Evolutionary conservation across 2,113 vertebrate genomes (phyloP), one percentile per base, ranked within the genome.

Genomic region (Cyanoramphus novaezelandiae): DNA sequence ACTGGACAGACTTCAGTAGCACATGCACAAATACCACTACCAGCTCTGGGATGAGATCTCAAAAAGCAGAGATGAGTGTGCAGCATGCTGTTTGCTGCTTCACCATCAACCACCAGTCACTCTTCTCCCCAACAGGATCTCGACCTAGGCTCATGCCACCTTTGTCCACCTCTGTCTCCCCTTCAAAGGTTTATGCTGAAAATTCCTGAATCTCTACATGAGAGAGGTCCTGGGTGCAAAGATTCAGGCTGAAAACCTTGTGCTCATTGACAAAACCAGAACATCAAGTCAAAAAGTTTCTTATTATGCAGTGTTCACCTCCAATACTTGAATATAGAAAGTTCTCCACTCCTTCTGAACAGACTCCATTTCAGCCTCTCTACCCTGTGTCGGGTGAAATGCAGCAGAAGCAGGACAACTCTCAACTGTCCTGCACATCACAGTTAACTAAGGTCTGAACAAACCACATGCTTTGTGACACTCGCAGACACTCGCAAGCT

Each of bases 1-100:
- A 53, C 5, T 13, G 37, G 39, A 3, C n/a, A 78, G 44, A 39
- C 14, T 63, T 49, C 3, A 2, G 33, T 17, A 71, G 25, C 0
- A 0, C 6, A 4, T 9, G 23, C 17, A 37, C 15, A 67, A 78
- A 68, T 25, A 11, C 9, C 3, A 1, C 41, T 79, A 47, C 21
- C 0, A 0, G 4, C 12, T 19, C 8, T 13, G 11, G 8, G 29
- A 19, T 21, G 23, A 35, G 13, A 75, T 7, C 21, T 71, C 31
- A 41, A n/a, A 84, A 55, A 47, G 13, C 7, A 68, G 64, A 81
- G 12, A 31, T 27, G 8, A 70, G n/a, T 29, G 8, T 68, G 33
- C 17, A 28, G 29, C 0, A 0, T 35, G 8, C 18, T 71, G 5
- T 86, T 65, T 75, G 18, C 39, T 86, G 31, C 39, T 43, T 24